Conservation (phyloP, 2,113 vertebrate species). For the Gavia stellata region DNA sequence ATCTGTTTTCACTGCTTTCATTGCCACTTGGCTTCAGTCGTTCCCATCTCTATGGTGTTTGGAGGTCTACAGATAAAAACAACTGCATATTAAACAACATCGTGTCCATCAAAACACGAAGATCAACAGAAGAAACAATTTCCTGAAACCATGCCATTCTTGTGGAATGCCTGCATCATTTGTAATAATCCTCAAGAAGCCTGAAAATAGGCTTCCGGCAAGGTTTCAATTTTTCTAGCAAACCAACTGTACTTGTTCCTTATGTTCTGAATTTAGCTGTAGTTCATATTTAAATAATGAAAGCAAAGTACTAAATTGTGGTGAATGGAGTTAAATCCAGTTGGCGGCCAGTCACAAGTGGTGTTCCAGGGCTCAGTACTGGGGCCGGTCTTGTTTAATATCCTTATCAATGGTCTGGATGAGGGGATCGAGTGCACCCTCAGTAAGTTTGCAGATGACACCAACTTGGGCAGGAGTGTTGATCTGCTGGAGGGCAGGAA, state of each 20-base stretch:
- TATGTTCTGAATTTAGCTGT: background rate
- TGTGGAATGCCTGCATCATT: background rate
- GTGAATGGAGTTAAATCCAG: too few species aligned
- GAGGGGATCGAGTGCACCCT: too few species aligned
- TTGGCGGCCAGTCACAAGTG: too few species aligned
- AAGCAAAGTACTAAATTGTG: background rate
- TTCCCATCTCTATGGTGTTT: background rate
- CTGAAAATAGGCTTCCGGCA: background rate
- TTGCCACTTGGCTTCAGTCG: background rate
- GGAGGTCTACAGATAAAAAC: background rate
- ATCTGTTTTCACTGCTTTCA: background rate
- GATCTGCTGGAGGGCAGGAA: too few species aligned
- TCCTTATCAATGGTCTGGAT: too few species aligned
- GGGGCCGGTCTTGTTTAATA: too few species aligned
- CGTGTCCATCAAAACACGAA: background rate
- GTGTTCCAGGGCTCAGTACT: too few species aligned
- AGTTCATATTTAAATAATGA: background rate
- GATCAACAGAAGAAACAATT: background rate
- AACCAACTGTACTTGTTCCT: background rate
- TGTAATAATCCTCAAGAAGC: background rate
- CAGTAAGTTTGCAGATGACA: too few species aligned
- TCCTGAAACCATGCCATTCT: background rate
- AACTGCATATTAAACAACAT: background rate
- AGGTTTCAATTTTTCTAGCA: background rate
- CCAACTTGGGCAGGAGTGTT: too few species aligned